Conservation (phyloP, 2,113 vertebrate genomes). For the Plotosus lineatus region DNA sequence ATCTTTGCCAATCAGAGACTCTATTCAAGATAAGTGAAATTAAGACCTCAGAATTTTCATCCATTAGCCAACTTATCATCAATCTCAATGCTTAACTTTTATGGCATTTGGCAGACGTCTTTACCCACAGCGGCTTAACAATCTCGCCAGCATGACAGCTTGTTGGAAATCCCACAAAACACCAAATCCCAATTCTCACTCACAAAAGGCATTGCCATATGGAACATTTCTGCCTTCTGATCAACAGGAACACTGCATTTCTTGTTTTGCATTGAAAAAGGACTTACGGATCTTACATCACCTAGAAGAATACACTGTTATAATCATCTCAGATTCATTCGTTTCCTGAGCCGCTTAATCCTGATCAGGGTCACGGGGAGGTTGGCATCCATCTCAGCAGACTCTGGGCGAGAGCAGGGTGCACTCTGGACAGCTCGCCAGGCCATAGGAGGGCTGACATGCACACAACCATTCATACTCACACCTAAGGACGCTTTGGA, state of each 20-base stretch:
- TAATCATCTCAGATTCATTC: background rate
- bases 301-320: background rate
- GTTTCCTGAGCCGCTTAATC: too few species aligned
- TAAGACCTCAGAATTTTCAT: background rate
- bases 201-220: background rate
- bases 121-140: slow-evolving; percentile 6
- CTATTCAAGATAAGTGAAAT: background rate
- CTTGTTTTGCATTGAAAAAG: background rate
- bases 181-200: slow-evolving; percentile 7
- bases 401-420: too few species aligned
- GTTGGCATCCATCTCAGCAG: too few species aligned
- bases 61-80: background rate
- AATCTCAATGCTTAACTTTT: background rate
- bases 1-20: background rate
- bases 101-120: background rate
- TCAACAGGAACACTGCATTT: background rate
- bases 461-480: too few species aligned
- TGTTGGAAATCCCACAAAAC: slow-evolving; percentile 6
- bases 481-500: too few species aligned
- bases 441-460: too few species aligned
- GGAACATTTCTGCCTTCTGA: background rate
- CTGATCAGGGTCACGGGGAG: too few species aligned
- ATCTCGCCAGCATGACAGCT: background rate
- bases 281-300: background rate
- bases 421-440: too few species aligned